Base-by-base conservation (phyloP, 2,888 invertebrate species). In the Meandrusa payeni region DNA sequence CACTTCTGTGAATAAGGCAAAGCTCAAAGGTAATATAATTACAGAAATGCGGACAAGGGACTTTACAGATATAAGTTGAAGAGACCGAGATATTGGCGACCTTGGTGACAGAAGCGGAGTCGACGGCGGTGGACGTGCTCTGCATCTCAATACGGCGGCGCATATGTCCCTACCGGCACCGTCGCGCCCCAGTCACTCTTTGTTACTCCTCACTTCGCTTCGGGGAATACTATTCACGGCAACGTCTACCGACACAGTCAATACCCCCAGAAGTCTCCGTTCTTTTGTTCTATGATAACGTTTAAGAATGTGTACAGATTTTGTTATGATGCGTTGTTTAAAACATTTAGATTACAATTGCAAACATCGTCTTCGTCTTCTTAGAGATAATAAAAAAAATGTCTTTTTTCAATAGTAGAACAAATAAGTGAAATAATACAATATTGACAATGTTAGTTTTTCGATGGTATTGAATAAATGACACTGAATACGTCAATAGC, bases 61-160 rank as follows among this genome's bases (percentile, higher is more conserved):
- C 29, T 47, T 39, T 34, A 34, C 24, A 10, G 29, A 36, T 23
- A 19, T 41, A 22, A 28, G 38, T 29, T 26, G 29, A 12, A 33
- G 34, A 39, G 20, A 20, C 33, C 50, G 53, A 64, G 59, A 63
- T 58, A 69, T 61, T 54, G 50, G 43, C 55, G 69, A 55, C 82
- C 78, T 79, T 80, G 78, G 55, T 54, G 57, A 55, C 59, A 61
- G 81, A 55, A 76, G 66, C 52, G 69, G 55, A 53, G 34, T 24
- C 46, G 48, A 11, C 33, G 45, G 23, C 20, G 50, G 55, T 48
- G 63, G 19, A 5, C 78, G 81, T 83, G 82, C 59, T 47, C 43
- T 47, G 82, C 70, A 78, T 82, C 48, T 39, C 61, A 73, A 82
- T 74, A 57, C 45, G 52, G 50, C 47, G 48, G 47, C 53, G 52